Conservation (phyloP, 2,797 vertebrate species). For the Chaenodraco wilsoni region DNA sequence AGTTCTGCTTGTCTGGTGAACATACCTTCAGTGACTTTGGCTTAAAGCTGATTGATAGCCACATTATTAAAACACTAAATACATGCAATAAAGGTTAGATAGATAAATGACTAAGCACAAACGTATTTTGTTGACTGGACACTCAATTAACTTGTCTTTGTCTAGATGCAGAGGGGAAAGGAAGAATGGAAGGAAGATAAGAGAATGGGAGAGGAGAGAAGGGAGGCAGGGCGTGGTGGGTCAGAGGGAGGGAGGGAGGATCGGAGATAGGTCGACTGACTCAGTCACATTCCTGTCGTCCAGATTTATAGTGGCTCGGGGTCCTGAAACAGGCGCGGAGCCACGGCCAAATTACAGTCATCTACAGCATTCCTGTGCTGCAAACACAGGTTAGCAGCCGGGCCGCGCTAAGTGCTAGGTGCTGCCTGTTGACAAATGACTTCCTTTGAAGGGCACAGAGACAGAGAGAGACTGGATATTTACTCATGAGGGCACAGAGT, state of each 20-base stretch:
- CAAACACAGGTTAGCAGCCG: conserved; percentile 82
- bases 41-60: neutral
- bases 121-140: too few relatives aligned
- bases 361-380: conserved; percentile 82
- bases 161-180: neutral
- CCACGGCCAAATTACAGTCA: conserved; percentile 85
- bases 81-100: neutral
- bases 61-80: neutral
- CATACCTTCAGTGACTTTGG: neutral
- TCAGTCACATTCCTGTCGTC: conserved; percentile 80
- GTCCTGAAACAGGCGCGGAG: conserved; percentile 79
- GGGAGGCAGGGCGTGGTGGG: conserved; percentile 53
- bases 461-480: conserved; percentile 56
- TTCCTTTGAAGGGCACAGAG: conserved; percentile 82
- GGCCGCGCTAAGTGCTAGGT: conserved; percentile 81
- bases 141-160: too few relatives aligned
- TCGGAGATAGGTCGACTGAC: conserved; percentile 69
- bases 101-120: neutral
- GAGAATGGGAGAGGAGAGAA: conserved; percentile 15
- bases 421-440: conserved; percentile 85
- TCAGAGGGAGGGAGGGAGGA: conserved; percentile 35
- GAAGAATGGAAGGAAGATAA: conserved; percentile 17
- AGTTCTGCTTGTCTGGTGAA: neutral
- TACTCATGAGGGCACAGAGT: conserved; percentile 60
- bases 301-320: conserved; percentile 80